A percentile compares a stretch with the other conserved stretches of the same genome.
phyloP scores from a whole-genome alignment of 1,140 invertebrate species.

The Ganaspis sp. region DNA sequence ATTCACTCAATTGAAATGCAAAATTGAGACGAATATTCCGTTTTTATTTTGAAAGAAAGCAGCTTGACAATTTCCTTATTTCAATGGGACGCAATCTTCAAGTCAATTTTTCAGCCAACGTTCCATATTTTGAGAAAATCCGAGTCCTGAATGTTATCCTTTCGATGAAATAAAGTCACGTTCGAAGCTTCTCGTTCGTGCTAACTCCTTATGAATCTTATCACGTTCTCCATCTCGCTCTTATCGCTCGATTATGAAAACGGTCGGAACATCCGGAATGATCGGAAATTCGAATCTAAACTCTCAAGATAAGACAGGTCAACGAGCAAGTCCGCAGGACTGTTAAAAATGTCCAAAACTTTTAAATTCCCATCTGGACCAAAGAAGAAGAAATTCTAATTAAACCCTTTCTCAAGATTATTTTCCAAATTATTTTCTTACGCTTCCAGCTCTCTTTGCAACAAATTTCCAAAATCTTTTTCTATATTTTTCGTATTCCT shows the following conservation, averaged over 20 bases:
- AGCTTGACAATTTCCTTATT: background rate
- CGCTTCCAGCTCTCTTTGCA: no score
- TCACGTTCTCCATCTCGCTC: conserved; percentile 17
- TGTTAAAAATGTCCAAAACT: background rate
- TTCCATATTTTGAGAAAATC: conserved; percentile 6
- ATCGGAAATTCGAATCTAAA: conserved; percentile 8
- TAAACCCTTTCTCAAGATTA: no score
- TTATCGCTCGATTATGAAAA: conserved; percentile 25
- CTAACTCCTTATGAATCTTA: conserved; percentile 27
- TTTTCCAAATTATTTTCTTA: no score
- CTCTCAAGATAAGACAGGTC: background rate
- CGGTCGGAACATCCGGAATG: conserved; percentile 4
- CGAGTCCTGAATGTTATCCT: conserved; percentile 7
- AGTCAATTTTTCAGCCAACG: background rate
- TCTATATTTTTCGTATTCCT: no score
- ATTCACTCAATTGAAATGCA: no score
- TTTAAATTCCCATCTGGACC: no score
- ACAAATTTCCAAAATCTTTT: no score
- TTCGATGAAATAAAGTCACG: conserved; percentile 27
- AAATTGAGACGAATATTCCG: no score
- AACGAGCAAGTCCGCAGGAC: background rate
- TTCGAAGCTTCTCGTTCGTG: conserved; percentile 15
- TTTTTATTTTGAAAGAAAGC: background rate
- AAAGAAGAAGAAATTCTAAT: no score
- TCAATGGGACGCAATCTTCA: background rate